Conservation (phyloP, 2,797 vertebrate species). For the Myotis vivesi region DNA sequence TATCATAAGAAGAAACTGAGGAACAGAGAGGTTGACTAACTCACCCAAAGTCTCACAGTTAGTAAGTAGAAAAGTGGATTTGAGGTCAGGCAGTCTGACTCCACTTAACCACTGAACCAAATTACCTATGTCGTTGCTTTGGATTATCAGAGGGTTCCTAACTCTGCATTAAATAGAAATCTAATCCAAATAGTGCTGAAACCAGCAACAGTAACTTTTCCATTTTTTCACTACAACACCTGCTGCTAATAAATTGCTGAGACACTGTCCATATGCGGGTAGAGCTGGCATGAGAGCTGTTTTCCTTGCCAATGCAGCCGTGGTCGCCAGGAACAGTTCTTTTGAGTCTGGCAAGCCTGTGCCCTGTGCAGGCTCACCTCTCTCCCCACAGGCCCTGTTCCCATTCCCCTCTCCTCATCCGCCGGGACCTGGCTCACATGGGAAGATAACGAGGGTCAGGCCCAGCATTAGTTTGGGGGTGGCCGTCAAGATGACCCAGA, state of each 20-base stretch:
- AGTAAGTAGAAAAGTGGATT: background rate
- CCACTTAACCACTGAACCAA: background rate
- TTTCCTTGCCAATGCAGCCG: background rate
- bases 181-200: slow-evolving; percentile 12
- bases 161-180: background rate
- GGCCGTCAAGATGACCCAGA: background rate
- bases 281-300: background rate
- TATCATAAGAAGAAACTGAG: background rate
- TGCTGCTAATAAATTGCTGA: background rate
- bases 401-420: background rate
- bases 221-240: background rate
- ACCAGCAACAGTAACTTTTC: background rate
- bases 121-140: background rate
- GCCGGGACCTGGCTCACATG: background rate
- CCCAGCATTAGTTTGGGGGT: background rate
- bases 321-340: background rate
- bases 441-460: background rate
- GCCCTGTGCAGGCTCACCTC: background rate
- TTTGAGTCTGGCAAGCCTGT: background rate
- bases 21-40: slow-evolving; percentile 11
- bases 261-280: background rate
- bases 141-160: background rate
- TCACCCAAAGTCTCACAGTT: background rate
- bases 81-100: background rate
- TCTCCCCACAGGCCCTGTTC: background rate